Evolutionary conservation across 2,113 vertebrate genomes (phyloP).

Genomic region (Benitochromis conjunctus): DNA sequence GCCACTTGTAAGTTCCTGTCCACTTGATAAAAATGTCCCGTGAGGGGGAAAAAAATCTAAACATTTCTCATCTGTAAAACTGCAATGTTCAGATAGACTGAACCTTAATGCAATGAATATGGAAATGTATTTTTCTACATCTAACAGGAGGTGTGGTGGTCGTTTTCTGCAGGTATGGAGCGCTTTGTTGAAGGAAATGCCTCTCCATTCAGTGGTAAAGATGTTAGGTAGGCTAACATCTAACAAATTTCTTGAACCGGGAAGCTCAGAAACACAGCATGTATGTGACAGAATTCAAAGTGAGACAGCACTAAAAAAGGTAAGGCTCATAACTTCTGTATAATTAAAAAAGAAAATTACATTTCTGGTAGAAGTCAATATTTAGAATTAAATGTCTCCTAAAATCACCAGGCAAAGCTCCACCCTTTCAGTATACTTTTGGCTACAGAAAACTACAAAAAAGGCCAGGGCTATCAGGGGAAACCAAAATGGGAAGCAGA

Average conservation of each 20-base stretch:
- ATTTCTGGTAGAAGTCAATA: no score
- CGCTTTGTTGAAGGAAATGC: constrained; percentile 90
- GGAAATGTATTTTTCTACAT: not conserved
- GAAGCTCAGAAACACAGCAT: constrained; percentile 77
- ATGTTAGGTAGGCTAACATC: constrained; percentile 88
- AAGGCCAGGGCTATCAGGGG: constrained; percentile 82
- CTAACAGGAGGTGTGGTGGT: not conserved
- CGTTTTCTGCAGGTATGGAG: constrained; percentile 80
- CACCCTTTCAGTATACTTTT: constrained; percentile 86
- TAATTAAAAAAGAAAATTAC: no score
- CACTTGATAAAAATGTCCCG: not conserved
- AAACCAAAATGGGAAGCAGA: constrained; percentile 87
- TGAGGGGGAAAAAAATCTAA: not conserved
- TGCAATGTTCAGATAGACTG: not conserved
- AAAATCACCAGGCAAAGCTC: constrained; percentile 76
- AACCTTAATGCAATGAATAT: not conserved
- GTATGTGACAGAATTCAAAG: constrained; percentile 87
- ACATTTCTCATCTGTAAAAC: not conserved
- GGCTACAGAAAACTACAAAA: constrained; percentile 86
- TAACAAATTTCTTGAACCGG: constrained; percentile 80
- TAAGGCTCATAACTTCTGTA: constrained; percentile 1
- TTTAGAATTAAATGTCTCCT: not conserved
- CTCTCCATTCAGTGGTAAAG: constrained; percentile 78
- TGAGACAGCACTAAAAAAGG: constrained; percentile 83
- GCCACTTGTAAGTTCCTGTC: not conserved